Percentiles rank a stretch among this genome's conserved stretches.
phyloP scores from a whole-genome alignment of 2,797 vertebrate genomes.

The Rhyacichthys aspro region DNA sequence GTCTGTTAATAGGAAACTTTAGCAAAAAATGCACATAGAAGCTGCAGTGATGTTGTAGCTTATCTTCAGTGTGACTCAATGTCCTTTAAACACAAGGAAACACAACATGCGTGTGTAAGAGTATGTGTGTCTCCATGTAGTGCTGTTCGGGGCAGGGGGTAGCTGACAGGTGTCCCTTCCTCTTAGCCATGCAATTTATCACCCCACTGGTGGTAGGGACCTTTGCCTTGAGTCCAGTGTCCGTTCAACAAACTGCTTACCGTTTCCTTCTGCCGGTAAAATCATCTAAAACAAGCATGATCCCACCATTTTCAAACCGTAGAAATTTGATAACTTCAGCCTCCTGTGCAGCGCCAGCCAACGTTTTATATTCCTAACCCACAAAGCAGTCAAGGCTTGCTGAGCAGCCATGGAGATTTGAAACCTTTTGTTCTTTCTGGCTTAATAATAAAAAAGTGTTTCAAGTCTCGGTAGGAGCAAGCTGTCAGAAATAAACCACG shows the following conservation, averaged over 20 bases:
- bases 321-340: constrained; percentile 24
- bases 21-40: no score
- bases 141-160: constrained; percentile 43
- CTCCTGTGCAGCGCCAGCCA: constrained; percentile 45
- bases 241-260: constrained; percentile 34
- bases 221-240: constrained; percentile 52
- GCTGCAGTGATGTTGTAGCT: no score
- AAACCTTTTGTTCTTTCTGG: constrained; percentile 66
- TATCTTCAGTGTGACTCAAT: no score
- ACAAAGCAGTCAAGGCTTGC: constrained; percentile 50
- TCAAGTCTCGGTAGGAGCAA: constrained; percentile 53
- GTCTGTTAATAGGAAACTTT: no score
- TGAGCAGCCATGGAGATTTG: constrained; percentile 58
- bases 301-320: constrained; percentile 22
- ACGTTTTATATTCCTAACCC: constrained; percentile 28
- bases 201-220: constrained; percentile 68
- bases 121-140: constrained; percentile 34
- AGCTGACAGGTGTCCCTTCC: constrained; percentile 79
- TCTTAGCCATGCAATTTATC: constrained; percentile 81
- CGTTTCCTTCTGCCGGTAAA: constrained; percentile 27
- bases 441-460: constrained; percentile 63
- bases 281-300: constrained; percentile 17
- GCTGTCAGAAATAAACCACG: constrained; percentile 73
- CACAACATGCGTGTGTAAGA: constrained; percentile 7
- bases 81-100: no score